A percentile compares a stretch with the other conserved stretches of the same genome.
phyloP scores from a whole-genome alignment of 2,113 vertebrate species.

The Ochotona princeps region DNA sequence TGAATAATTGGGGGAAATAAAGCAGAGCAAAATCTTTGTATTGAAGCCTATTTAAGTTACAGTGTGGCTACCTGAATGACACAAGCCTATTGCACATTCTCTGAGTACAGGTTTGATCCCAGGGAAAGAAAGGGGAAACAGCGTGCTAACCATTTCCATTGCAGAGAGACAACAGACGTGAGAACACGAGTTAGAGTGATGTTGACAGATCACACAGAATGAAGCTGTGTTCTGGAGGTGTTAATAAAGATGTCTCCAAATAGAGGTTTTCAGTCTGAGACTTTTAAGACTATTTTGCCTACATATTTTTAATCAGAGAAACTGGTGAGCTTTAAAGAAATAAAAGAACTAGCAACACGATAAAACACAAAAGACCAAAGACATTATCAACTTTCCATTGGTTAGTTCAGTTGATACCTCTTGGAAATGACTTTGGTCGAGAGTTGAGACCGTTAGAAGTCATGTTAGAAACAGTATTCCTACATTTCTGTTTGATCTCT shows the following conservation, averaged over 20 bases:
- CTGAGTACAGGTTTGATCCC: background rate
- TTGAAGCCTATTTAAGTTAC: slow-evolving; percentile 28
- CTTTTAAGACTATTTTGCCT: slow-evolving; percentile 1
- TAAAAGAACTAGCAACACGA: background rate
- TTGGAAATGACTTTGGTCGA: background rate
- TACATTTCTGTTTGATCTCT: background rate
- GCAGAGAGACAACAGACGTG: background rate
- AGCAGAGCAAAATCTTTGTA: background rate
- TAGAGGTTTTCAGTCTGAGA: background rate
- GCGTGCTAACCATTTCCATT: background rate
- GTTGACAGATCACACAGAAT: background rate
- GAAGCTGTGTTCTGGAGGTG: slow-evolving; percentile 13
- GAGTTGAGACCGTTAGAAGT: background rate
- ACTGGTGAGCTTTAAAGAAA: background rate
- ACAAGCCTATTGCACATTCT: slow-evolving; percentile 5
- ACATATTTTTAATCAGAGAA: background rate
- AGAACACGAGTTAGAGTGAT: background rate
- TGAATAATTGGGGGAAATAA: background rate
- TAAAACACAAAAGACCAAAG: background rate
- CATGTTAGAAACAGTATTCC: background rate
- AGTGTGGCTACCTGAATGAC: background rate
- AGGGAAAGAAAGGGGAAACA: background rate
- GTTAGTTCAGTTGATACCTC: background rate
- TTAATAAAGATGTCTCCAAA: slow-evolving; percentile 35
- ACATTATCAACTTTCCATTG: background rate